Base-by-base conservation (phyloP, 2,113 vertebrate genomes). In the Talpa occidentalis region DNA sequence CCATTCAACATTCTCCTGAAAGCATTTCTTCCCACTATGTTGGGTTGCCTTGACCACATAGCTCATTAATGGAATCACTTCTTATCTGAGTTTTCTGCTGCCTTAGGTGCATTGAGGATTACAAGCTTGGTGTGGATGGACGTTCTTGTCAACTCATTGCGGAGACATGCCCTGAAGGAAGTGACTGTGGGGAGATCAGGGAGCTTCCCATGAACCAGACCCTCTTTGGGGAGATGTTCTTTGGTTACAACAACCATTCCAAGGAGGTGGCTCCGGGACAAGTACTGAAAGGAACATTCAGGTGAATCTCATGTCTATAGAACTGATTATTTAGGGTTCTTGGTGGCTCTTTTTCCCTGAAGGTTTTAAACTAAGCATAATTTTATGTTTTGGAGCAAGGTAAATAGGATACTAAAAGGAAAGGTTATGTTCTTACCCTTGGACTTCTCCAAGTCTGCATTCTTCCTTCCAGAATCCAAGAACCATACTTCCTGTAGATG, bases 161-260 rank as follows among this genome's bases (percentile, higher is more conserved):
- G 0, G 99, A 99, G 97, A 98, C 98, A 0, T 99, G 99, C 93
- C 99, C 99, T 0, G 99, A 99, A 60, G 99, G 96, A 0, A 93
- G 99, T 9, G 99, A 99, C 97, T 99, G 99, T 0, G 98, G 98
- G 0, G 99, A 99, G 54, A 98, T 98, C 73, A 98, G 97, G 0
- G 99, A 99, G 96, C 98, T 99, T 84, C 99, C 99, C 10, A 99
- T 99, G 98, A 99, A 99, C 98, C 99, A 99, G 98, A 99, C 99
- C 0, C 98, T 99, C 82, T 99, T 99, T 0, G 99, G 99, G 76
- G 99, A 99, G 97, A 98, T 99, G 93, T 99, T 99, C 98, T 99
- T 99, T 0, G 99, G 99, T 40, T 99, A 99, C 98, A 99, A 99
- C 98, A 99, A 99, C 97, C 99, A 99, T 96, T 99, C 98, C 96